Evolutionary conservation across 2,113 vertebrate genomes (phyloP), one percentile per base, ranked within the genome.

Genomic region (Saccopteryx leptura): DNA sequence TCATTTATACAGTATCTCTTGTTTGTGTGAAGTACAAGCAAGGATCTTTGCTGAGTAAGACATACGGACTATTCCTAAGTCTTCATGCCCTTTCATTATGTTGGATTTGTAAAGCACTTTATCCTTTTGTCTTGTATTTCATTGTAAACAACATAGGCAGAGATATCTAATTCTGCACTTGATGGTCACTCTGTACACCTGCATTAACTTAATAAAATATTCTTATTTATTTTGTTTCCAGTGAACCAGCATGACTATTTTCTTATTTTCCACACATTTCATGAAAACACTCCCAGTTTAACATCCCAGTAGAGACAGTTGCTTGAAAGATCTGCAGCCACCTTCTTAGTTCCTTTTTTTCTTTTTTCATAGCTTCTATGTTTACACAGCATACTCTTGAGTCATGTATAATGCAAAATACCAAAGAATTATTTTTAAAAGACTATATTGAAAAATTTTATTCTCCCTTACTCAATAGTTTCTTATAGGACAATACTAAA

Each of bases 131-230:
- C 13, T 95, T 93, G 2, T 95, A 26, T 93, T 90, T 96, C 17
- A 60, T 85, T 88, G 63, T 95, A 88, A 93, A 71, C 24, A 6
- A 39, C 26, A 54, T 26, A 68, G 31, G 28, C 48, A 80, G 19
- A 96, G 8, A 48, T 48, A 31, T 15, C 18, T 81, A 60, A 76
- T 60, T 90, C 58, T 95, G 24, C 1, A 26, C 94, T 91, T 90
- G 50, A 78, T 48, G 52, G 31, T 93, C 68, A 93, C 11, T 95
- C 21, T 90, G 93, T 93, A 79, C 19, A 61, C 14, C 8, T 88
- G 86, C 92, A 95, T 96, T 96, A 96, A 97, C 76, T 97, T 95
- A 97, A 97, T 97, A 96, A 97, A 97, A 89, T 92, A 58, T 66
- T 88, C 17, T 50, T 96, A 96, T 97, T 98, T 96, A 96, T 97